Conservation (phyloP, 1,140 invertebrate genomes). For the Euwallacea fornicatus region DNA sequence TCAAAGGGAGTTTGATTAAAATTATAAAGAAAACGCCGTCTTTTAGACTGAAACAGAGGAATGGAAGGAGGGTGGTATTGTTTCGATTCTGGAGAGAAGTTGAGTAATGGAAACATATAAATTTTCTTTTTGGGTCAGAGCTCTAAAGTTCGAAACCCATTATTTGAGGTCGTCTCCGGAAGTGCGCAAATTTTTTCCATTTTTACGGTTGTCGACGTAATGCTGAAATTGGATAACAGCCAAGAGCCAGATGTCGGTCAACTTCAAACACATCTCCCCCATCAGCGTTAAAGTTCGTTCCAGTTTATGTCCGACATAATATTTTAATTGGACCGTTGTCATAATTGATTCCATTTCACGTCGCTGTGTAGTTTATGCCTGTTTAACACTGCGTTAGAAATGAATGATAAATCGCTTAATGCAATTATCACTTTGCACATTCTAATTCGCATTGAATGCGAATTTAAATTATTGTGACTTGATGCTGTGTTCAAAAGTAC, state of each 20-base stretch:
- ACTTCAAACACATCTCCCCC: neutral
- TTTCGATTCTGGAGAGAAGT: too few species aligned
- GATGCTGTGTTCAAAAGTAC: too few species aligned
- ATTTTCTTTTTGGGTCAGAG: too few species aligned
- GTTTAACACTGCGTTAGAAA: neutral
- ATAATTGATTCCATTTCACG: neutral
- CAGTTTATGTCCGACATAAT: neutral
- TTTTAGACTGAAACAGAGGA: too few species aligned
- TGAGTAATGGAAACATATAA: too few species aligned
- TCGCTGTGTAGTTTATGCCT: neutral
- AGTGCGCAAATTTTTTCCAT: neutral
- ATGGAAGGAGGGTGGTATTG: too few species aligned
- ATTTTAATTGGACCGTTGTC: neutral
- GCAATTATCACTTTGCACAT: neutral
- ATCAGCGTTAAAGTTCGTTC: neutral
- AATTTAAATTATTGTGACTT: too few species aligned
- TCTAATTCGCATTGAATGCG: too few species aligned
- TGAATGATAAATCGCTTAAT: constrained; percentile 1
- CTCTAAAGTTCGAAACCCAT: too few species aligned
- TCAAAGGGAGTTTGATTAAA: neutral
- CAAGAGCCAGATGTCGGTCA: constrained; percentile 4
- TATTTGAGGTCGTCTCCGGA: neutral
- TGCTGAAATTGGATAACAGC: neutral
- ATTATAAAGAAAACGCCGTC: too few species aligned
- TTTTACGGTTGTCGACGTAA: constrained; percentile 2